Conservation (phyloP, 2,888 invertebrate species). For the Cephus pygmeus region DNA sequence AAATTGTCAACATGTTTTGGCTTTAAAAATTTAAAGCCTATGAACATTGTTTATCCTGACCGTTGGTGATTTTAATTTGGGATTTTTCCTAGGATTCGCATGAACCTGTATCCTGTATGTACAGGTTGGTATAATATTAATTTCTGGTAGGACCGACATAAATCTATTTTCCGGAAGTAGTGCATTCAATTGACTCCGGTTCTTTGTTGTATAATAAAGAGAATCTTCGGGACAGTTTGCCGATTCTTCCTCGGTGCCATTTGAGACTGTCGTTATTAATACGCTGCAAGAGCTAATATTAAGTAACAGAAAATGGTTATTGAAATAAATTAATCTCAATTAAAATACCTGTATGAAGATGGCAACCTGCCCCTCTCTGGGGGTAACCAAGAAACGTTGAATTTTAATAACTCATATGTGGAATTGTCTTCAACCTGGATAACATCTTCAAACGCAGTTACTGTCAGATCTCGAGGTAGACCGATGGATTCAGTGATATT, state of each 20-base stretch:
- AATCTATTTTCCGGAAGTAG: slow-evolving; percentile 47
- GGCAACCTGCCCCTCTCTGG: slow-evolving; percentile 35
- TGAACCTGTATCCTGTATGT: slow-evolving; percentile 51
- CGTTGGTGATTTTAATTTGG: slow-evolving; percentile 19
- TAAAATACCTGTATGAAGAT: slow-evolving; percentile 50
- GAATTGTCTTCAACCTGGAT: slow-evolving; percentile 19
- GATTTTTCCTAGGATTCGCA: slow-evolving; percentile 51
- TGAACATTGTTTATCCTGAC: background rate
- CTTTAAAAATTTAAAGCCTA: background rate
- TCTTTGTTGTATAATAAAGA: slow-evolving; percentile 39
- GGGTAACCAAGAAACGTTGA: slow-evolving; percentile 52
- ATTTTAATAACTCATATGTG: slow-evolving; percentile 35
- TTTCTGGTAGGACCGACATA: slow-evolving; percentile 42
- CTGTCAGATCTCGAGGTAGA: slow-evolving; percentile 41
- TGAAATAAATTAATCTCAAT: background rate
- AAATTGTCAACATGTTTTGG: background rate
- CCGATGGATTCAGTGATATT: slow-evolving; percentile 17
- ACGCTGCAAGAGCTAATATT: slow-evolving; percentile 35
- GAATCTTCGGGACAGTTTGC: slow-evolving; percentile 45
- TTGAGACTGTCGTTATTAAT: slow-evolving; percentile 39
- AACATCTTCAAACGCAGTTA: slow-evolving; percentile 36
- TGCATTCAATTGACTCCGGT: slow-evolving; percentile 34
- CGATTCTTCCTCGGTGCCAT: slow-evolving; percentile 8
- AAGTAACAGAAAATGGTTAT: background rate
- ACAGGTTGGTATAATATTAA: slow-evolving; percentile 49